A percentile compares a stretch with the other conserved stretches of the same genome.
These are phyloP conservation scores for Odontamblyopus rebecca DNA, from an alignment of 2,797 vertebrate species.

Conservation along the genomic window DNA sequence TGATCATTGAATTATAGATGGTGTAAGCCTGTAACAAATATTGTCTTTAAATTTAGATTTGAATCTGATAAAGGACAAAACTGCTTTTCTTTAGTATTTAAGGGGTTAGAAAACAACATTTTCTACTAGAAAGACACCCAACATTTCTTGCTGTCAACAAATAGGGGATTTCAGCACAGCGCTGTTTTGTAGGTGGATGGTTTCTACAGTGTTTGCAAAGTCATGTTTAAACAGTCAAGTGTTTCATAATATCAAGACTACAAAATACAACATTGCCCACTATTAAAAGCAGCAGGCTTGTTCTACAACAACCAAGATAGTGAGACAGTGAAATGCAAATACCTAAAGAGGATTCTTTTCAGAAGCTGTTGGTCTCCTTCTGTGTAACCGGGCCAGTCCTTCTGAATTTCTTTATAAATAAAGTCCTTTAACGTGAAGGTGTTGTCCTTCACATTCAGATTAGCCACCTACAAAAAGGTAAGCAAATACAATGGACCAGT, in stretches of 20 bases:
- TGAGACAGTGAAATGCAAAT: constrained; percentile 24
- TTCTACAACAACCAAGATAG: not conserved
- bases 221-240: not conserved
- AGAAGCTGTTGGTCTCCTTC: constrained; percentile 95
- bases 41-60: constrained; percentile 56
- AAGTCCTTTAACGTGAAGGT: constrained; percentile 92
- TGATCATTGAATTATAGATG: not conserved
- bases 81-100: constrained; percentile 52
- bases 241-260: constrained; percentile 6
- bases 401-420: constrained; percentile 92
- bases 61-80: constrained; percentile 17
- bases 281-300: not conserved
- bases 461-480: constrained; percentile 84
- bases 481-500: constrained; percentile 8
- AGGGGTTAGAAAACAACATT: constrained; percentile 60
- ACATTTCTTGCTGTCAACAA: constrained; percentile 49
- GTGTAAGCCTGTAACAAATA: not conserved
- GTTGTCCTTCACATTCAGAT: constrained; percentile 87
- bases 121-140: constrained; percentile 43
- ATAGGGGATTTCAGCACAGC: constrained; percentile 16
- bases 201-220: constrained; percentile 8
- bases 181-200: constrained; percentile 10
- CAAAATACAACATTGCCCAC: not conserved
- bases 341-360: constrained; percentile 92
- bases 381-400: constrained; percentile 96